These are phyloP conservation scores for Patella caerulea DNA, from an alignment of 2,888 invertebrate species.

Conservation along the genomic window DNA sequence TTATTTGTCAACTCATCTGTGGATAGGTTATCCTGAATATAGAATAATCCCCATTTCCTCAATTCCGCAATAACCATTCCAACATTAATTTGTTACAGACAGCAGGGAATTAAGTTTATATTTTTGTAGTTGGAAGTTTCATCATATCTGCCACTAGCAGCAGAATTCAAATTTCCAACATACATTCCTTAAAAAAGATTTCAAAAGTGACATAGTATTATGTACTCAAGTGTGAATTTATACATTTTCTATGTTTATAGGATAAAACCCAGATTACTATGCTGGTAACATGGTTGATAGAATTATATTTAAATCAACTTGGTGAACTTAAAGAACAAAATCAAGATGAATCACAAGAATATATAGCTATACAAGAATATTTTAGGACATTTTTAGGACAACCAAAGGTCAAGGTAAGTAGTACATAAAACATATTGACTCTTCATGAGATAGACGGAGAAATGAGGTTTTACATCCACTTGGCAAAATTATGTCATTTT, in stretches of 20 bases:
- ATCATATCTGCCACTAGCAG: too few species aligned
- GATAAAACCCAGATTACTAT: slow-evolving; percentile 92
- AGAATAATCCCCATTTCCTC: neutral
- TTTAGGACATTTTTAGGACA: slow-evolving; percentile 63
- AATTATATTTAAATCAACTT: slow-evolving; percentile 90
- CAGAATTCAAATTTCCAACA: too few species aligned
- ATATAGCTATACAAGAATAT: slow-evolving; percentile 57
- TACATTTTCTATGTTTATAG: slow-evolving; percentile 40
- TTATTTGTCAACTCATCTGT: too few species aligned
- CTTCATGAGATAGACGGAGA: too few species aligned
- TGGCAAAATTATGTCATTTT: too few species aligned
- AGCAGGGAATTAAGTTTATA: too few species aligned
- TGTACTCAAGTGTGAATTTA: neutral
- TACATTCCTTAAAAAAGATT: too few species aligned
- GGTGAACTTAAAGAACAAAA: slow-evolving; percentile 77
- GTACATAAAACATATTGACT: too few species aligned
- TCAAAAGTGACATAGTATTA: too few species aligned
- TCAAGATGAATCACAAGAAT: slow-evolving; percentile 51
- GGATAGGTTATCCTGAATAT: neutral
- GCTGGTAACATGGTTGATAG: slow-evolving; percentile 94
- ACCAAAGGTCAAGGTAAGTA: slow-evolving; percentile 57
- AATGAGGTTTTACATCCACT: too few species aligned
- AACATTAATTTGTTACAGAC: neutral
- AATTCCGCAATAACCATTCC: neutral
- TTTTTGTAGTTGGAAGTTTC: too few species aligned